These are phyloP conservation scores for Rhabdornis inornatus DNA, from an alignment of 2,113 vertebrate species.

Conservation along the genomic window DNA sequence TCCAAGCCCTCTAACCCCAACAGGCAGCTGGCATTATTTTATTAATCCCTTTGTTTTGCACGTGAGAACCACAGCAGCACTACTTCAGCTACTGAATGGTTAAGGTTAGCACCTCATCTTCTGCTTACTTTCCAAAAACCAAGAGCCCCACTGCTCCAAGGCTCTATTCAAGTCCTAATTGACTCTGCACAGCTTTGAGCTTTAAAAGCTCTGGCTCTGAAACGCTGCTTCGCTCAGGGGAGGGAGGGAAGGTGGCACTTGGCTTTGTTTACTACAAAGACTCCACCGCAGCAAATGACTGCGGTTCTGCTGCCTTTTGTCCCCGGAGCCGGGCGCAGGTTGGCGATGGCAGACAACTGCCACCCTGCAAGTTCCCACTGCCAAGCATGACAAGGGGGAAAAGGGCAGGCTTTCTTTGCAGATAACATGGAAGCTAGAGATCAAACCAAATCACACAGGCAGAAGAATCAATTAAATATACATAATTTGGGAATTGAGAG, in stretches of 20 bases:
- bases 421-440: background rate
- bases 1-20: conserved; percentile 3
- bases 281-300: conserved; percentile 36
- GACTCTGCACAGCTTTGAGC: conserved; percentile 56
- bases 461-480: conserved; percentile 58
- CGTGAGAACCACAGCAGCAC: background rate
- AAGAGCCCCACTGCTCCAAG: conserved; percentile 22
- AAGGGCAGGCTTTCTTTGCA: conserved; percentile 53
- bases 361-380: conserved; percentile 5
- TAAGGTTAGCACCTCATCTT: conserved; percentile 6
- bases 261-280: conserved; percentile 67
- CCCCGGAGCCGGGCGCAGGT: background rate
- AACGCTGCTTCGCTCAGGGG: conserved; percentile 23
- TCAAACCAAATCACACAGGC: conserved; percentile 31
- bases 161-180: conserved; percentile 59
- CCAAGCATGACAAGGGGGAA: conserved; percentile 35
- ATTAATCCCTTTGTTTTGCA: conserved; percentile 45
- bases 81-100: conserved; percentile 30
- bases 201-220: conserved; percentile 54
- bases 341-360: conserved; percentile 17
- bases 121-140: conserved; percentile 39
- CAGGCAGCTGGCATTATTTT: conserved; percentile 28
- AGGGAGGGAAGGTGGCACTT: conserved; percentile 58
- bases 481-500: conserved; percentile 46
- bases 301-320: conserved; percentile 59